Conservation (phyloP, 2,888 invertebrate genomes). For the Xestia sexstrigata region DNA sequence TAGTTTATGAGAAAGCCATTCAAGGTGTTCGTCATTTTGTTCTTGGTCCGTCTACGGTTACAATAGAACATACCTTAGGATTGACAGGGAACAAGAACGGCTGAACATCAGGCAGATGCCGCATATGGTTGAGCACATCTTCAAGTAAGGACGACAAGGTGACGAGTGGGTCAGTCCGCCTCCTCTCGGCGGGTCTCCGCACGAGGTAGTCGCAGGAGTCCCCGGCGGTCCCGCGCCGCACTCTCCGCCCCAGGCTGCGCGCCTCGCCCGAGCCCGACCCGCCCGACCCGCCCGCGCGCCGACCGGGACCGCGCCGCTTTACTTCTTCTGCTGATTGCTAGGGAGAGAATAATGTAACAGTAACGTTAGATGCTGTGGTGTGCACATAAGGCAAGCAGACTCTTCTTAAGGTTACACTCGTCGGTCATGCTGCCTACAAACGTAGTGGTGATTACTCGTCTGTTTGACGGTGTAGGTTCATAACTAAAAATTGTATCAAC, state of each 20-base stretch:
- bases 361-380: not conserved
- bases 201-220: conserved; percentile 96
- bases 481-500: no score
- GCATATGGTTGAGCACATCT: conserved; percentile 97
- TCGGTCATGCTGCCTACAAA: no score
- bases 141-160: conserved; percentile 98
- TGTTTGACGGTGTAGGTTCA: no score
- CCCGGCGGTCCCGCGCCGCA: conserved; percentile 80
- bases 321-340: conserved; percentile 96
- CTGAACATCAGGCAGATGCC: conserved; percentile 97
- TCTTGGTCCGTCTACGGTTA: not conserved
- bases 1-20: not conserved
- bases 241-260: conserved; percentile 78
- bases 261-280: conserved; percentile 82
- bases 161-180: conserved; percentile 98
- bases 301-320: conserved; percentile 94
- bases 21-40: not conserved
- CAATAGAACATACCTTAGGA: conserved; percentile 92
- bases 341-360: not conserved
- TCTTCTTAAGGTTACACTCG: no score
- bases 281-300: conserved; percentile 89
- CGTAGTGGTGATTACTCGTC: no score
- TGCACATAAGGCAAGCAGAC: no score
- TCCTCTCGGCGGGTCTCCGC: conserved; percentile 95
- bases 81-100: conserved; percentile 98